These are phyloP conservation scores for Catocala fraxini DNA, from an alignment of 2,888 invertebrate genomes.

Conservation along the genomic window DNA sequence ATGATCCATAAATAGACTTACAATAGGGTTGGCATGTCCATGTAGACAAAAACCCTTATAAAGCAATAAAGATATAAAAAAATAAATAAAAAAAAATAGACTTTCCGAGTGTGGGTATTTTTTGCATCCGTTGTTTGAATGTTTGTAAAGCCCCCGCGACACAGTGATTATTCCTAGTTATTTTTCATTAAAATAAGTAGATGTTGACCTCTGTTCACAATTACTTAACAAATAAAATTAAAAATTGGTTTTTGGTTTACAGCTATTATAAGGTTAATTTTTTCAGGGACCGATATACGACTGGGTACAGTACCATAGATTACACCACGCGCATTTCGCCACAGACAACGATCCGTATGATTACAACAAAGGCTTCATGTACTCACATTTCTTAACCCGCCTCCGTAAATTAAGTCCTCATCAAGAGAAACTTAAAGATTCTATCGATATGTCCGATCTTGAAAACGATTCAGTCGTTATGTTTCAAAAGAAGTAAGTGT, in stretches of 20 bases:
- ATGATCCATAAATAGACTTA: too few species aligned
- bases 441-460: slow-evolving; percentile 94
- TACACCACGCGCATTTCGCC: slow-evolving; percentile 93
- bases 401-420: slow-evolving; percentile 89
- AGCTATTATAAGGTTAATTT: too few species aligned
- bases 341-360: slow-evolving; percentile 94
- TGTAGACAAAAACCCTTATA: too few species aligned
- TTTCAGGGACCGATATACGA: slow-evolving; percentile 93
- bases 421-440: slow-evolving; percentile 88
- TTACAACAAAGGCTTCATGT: slow-evolving; percentile 92
- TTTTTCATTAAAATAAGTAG: too few species aligned
- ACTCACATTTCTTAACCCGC: slow-evolving; percentile 93
- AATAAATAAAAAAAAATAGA: too few species aligned
- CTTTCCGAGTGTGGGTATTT: too few species aligned
- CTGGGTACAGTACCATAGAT: slow-evolving; percentile 94
- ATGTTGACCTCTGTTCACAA: too few species aligned
- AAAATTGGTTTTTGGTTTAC: neutral
- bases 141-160: too few species aligned
- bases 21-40: too few species aligned
- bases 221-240: neutral
- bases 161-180: too few species aligned
- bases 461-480: slow-evolving; percentile 94
- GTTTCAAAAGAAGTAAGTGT: slow-evolving; percentile 92
- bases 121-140: too few species aligned
- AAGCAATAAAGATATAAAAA: too few species aligned